These are phyloP conservation scores for Bombyx mori DNA, from an alignment of 1,140 invertebrate genomes.

Conservation along the genomic window DNA sequence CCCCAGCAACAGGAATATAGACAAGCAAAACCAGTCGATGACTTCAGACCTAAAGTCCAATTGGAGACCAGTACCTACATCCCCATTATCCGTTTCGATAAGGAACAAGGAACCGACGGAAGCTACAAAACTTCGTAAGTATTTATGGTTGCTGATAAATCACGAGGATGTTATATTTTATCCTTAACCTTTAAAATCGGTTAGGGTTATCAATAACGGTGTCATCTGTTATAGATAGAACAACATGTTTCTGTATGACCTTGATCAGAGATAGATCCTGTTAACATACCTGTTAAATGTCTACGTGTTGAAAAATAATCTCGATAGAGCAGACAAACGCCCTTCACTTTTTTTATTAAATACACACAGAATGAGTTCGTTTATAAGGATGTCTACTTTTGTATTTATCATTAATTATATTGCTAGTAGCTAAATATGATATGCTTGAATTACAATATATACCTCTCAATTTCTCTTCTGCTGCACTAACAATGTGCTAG, in stretches of 20 bases:
- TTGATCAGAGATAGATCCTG: too few species aligned
- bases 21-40: slow-evolving; percentile 36
- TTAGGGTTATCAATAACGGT: neutral
- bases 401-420: too few species aligned
- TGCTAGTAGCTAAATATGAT: too few species aligned
- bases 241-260: too few species aligned
- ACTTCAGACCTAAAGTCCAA: slow-evolving; percentile 53
- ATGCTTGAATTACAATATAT: too few species aligned
- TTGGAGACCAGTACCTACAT: slow-evolving; percentile 78
- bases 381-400: too few species aligned
- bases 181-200: neutral
- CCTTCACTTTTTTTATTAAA: neutral
- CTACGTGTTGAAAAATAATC: too few species aligned
- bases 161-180: neutral
- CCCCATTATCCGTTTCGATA: slow-evolving; percentile 84
- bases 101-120: slow-evolving; percentile 84
- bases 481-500: too few species aligned
- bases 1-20: slow-evolving; percentile 39
- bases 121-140: slow-evolving; percentile 84
- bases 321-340: neutral
- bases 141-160: slow-evolving; percentile 60
- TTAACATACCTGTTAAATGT: too few species aligned
- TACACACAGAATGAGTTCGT: too few species aligned
- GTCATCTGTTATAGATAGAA: too few species aligned
- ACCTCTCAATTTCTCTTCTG: too few species aligned